phyloP scores from a whole-genome alignment of 2,888 invertebrate genomes.

The Chymomyza procnemis region DNA sequence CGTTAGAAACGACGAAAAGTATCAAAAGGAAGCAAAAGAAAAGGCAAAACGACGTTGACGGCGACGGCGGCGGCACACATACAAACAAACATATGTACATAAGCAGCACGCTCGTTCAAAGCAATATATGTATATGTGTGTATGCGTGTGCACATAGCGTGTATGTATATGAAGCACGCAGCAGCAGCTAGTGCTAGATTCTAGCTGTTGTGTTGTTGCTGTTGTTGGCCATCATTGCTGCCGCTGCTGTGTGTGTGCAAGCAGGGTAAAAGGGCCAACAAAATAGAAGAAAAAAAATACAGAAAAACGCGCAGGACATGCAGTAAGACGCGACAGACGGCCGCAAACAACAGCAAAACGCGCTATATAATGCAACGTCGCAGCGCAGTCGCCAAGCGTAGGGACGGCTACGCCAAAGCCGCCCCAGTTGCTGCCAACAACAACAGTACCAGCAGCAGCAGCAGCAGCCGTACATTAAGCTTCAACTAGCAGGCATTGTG shows the following conservation, averaged over 20 bases:
- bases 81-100: slow-evolving; percentile 56
- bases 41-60: too few species aligned
- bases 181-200: not conserved
- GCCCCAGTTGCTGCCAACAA: slow-evolving; percentile 28
- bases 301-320: too few species aligned
- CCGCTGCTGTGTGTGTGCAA: too few species aligned
- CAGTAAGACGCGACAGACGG: too few species aligned
- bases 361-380: slow-evolving; percentile 53
- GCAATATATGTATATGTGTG: slow-evolving; percentile 63
- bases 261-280: too few species aligned
- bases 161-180: not conserved
- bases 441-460: too few species aligned
- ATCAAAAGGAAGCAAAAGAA: slow-evolving; percentile 43
- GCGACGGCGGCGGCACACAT: slow-evolving; percentile 47
- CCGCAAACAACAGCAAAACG: too few species aligned
- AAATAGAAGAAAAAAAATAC: too few species aligned
- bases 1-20: slow-evolving; percentile 15
- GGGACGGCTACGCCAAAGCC: slow-evolving; percentile 33
- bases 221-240: too few species aligned
- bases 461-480: too few species aligned
- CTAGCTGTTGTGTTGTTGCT: slow-evolving; percentile 12
- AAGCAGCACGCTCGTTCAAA: slow-evolving; percentile 47
- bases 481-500: too few species aligned
- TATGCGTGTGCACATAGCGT: slow-evolving; percentile 25
- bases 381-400: slow-evolving; percentile 30